Evolutionary conservation across 2,113 vertebrate genomes (phyloP).

Genomic region (Channa maculata): DNA sequence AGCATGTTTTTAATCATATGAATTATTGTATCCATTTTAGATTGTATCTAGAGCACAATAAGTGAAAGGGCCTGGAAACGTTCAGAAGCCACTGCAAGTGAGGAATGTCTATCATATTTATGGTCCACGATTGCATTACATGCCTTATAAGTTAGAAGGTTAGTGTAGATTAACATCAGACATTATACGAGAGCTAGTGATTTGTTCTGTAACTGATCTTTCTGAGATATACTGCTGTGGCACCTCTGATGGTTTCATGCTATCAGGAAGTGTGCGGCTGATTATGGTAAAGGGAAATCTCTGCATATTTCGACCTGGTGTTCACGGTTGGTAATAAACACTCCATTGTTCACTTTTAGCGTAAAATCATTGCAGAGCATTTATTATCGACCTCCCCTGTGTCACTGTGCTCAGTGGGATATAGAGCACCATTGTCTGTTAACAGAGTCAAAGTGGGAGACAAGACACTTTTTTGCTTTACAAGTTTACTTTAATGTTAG

Average conservation of each 20-base stretch:
- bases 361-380: constrained; percentile 28
- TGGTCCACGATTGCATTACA: too few species aligned
- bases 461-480: background rate
- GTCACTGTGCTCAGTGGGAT: background rate
- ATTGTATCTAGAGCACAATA: too few species aligned
- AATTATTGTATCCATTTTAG: too few species aligned
- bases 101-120: too few species aligned
- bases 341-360: constrained; percentile 14
- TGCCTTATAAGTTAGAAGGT: background rate
- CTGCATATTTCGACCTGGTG: background rate
- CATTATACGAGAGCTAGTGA: background rate
- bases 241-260: background rate
- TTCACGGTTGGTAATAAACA: constrained; percentile 16
- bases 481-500: background rate
- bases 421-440: constrained; percentile 24
- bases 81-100: too few species aligned
- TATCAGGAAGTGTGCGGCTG: constrained; percentile 1
- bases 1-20: too few species aligned
- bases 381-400: constrained; percentile 16
- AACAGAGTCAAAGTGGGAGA: background rate
- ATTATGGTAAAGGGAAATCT: background rate
- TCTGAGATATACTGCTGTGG: background rate
- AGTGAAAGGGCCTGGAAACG: too few species aligned
- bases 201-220: background rate
- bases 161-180: background rate